Conservation (phyloP, 1,140 invertebrate genomes). For the Batillaria attramentaria region DNA sequence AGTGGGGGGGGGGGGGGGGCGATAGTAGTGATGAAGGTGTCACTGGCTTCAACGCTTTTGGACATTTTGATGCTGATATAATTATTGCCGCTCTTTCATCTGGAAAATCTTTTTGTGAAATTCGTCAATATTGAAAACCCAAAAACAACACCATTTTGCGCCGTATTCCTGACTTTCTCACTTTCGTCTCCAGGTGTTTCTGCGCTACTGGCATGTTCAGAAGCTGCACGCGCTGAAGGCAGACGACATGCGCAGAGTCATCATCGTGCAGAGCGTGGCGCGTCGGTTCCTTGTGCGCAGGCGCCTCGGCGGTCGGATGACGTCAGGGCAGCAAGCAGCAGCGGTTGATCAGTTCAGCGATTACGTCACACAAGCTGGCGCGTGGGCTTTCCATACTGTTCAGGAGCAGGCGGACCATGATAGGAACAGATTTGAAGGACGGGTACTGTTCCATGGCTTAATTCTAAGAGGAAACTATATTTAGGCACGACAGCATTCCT, state of each 20-base stretch:
- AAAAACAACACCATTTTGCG: not conserved
- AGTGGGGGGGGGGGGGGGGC: too few relatives aligned
- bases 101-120: not conserved
- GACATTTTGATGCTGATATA: not conserved
- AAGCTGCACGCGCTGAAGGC: slow-evolving; percentile 23
- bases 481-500: too few relatives aligned
- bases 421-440: not conserved
- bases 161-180: not conserved
- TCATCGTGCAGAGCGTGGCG: not conserved
- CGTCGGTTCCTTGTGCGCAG: slow-evolving; percentile 14
- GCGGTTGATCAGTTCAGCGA: slow-evolving; percentile 9
- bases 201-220: slow-evolving; percentile 26
- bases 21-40: too few relatives aligned
- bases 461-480: too few relatives aligned
- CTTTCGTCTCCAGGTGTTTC: slow-evolving; percentile 16
- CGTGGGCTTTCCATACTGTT: not conserved
- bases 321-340: not conserved
- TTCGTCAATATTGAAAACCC: not conserved
- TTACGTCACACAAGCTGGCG: not conserved
- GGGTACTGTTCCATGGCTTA: too few relatives aligned
- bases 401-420: not conserved
- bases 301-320: not conserved
- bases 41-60: too few relatives aligned
- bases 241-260: slow-evolving; percentile 18
- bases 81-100: not conserved